Evolutionary conservation across 2,113 vertebrate species (phyloP).

Genomic region (Cyanoramphus novaezelandiae): DNA sequence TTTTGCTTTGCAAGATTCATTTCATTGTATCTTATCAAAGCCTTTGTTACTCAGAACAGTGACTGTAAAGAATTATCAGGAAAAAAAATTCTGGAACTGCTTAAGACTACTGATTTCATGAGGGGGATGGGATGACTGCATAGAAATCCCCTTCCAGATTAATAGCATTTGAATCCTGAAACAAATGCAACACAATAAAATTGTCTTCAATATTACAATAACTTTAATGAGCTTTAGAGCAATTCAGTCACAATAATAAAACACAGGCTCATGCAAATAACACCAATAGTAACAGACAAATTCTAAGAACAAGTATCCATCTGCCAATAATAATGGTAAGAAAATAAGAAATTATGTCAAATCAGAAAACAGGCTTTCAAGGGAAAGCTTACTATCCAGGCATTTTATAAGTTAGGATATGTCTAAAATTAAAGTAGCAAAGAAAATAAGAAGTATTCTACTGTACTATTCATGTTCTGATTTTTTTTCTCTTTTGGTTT

Average conservation of each 20-base stretch:
- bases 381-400: not conserved
- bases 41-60: not conserved
- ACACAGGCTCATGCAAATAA: not conserved
- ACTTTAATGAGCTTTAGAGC: slow-evolving; percentile 5
- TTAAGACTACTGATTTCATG: slow-evolving; percentile 39
- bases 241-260: not conserved
- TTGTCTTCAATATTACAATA: not conserved
- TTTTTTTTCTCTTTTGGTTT: not conserved
- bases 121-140: not conserved
- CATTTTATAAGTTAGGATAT: not conserved
- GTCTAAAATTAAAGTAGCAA: not conserved
- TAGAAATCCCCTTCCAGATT: slow-evolving; percentile 5
- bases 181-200: not conserved
- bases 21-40: slow-evolving; percentile 42
- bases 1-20: slow-evolving; percentile 6
- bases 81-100: slow-evolving; percentile 22
- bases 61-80: slow-evolving; percentile 37
- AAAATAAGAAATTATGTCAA: not conserved
- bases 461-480: not conserved
- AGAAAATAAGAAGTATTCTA: not conserved
- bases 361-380: not conserved
- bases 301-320: not conserved
- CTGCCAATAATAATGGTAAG: not conserved
- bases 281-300: not conserved
- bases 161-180: slow-evolving; percentile 31